Evolutionary conservation across 2,113 vertebrate genomes (phyloP).

Genomic region (Eudyptes chrysolophus): DNA sequence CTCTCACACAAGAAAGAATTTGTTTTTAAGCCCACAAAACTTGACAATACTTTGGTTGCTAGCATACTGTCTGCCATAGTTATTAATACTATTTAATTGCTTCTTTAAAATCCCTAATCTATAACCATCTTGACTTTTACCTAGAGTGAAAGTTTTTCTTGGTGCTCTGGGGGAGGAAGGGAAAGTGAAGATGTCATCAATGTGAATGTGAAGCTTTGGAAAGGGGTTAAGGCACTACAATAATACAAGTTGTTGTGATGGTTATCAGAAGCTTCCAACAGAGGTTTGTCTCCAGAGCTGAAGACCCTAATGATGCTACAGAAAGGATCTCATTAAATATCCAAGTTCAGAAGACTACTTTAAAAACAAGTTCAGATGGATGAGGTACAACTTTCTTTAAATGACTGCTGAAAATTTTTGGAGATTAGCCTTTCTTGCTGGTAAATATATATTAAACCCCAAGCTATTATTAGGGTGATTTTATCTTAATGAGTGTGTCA

Average conservation of each 20-base stretch:
- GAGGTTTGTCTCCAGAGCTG: background rate
- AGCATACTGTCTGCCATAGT: background rate
- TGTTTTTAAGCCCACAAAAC: background rate
- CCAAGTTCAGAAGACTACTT: background rate
- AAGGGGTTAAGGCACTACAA: background rate
- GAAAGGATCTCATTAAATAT: background rate
- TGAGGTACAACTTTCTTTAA: background rate
- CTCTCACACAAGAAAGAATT: background rate
- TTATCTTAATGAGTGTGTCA: background rate
- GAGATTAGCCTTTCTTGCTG: background rate
- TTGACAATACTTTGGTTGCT: background rate
- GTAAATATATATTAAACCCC: background rate
- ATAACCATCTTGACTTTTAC: background rate
- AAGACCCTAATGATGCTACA: background rate
- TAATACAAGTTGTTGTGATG: background rate
- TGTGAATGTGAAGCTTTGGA: background rate
- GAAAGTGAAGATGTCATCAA: background rate
- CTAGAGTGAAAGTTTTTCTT: background rate
- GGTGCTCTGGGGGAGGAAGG: background rate
- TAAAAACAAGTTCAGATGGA: background rate
- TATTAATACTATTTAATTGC: background rate
- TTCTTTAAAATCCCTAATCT: background rate
- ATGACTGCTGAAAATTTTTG: background rate
- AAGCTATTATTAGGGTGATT: background rate
- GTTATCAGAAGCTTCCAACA: background rate